phyloP scores from a whole-genome alignment of 2,113 vertebrate genomes.

The Cephalopholis sonnerati region DNA sequence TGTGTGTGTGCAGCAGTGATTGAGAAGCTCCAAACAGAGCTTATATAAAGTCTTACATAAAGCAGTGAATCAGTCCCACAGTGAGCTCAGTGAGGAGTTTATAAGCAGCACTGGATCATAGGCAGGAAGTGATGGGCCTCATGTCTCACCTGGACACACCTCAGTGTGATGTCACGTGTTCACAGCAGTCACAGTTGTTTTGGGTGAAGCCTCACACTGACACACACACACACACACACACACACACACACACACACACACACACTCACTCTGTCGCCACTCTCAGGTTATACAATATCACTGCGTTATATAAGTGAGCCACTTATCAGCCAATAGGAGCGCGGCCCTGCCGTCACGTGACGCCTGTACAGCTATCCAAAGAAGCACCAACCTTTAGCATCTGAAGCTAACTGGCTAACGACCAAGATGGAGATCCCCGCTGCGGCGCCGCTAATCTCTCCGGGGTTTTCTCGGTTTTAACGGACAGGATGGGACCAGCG shows the following conservation, averaged over 20 bases:
- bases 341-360: constrained; percentile 51
- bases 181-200: too few relatives aligned
- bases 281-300: constrained; percentile 79
- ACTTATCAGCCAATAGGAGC: constrained; percentile 68
- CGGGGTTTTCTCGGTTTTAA: background rate
- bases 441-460: background rate
- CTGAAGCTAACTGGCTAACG: constrained; percentile 55
- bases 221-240: background rate
- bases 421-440: constrained; percentile 12
- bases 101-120: background rate
- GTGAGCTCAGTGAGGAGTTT: background rate
- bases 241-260: too few relatives aligned
- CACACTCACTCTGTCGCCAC: background rate
- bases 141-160: background rate
- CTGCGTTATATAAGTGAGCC: constrained; percentile 85
- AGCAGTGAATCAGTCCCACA: constrained; percentile 48
- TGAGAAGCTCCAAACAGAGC: constrained; percentile 4
- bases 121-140: background rate
- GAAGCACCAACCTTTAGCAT: constrained; percentile 49
- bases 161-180: background rate
- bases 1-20: too few relatives aligned
- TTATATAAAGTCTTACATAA: constrained; percentile 82
- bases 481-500: background rate
- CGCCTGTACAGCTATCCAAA: constrained; percentile 19
- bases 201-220: background rate